Evolutionary conservation across 2,113 vertebrate genomes (phyloP).

Genomic region (Prochilodus magdalenae): DNA sequence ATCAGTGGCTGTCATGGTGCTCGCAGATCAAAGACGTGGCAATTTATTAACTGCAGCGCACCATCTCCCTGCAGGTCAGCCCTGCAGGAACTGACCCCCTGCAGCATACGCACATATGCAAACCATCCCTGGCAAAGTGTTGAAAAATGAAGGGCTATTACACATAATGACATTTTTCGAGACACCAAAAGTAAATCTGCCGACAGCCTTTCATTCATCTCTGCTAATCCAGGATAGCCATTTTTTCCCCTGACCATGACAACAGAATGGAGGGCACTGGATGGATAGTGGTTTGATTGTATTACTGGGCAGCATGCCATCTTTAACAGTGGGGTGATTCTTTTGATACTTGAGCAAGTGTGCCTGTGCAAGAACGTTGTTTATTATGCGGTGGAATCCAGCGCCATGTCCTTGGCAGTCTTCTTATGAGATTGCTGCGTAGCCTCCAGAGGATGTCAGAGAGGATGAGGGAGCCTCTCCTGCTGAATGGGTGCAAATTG

Average conservation of each 20-base stretch:
- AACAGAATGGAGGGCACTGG: background rate
- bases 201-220: conserved; percentile 42
- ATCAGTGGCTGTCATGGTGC: conserved; percentile 50
- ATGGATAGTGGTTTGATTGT: conserved; percentile 23
- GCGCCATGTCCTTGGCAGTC: conserved; percentile 36
- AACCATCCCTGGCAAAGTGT: conserved; percentile 9
- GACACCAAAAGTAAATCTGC: conserved; percentile 27
- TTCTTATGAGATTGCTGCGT: conserved; percentile 40
- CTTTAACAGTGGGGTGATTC: background rate
- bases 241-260: background rate
- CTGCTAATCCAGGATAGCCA: conserved; percentile 21
- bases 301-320: conserved; percentile 3
- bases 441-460: conserved; percentile 18
- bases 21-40: conserved; percentile 42
- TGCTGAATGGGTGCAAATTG: conserved; percentile 46
- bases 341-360: background rate
- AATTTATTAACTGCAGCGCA: conserved; percentile 44
- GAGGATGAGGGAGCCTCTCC: conserved; percentile 39
- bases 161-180: conserved; percentile 41
- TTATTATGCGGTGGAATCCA: conserved; percentile 39
- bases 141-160: conserved; percentile 31
- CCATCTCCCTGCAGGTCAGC: conserved; percentile 27
- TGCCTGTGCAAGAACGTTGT: conserved; percentile 9
- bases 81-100: background rate
- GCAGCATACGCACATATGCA: background rate